Evolutionary conservation across 1,140 invertebrate genomes (phyloP).

Genomic region (Leptoteleia sp.): DNA sequence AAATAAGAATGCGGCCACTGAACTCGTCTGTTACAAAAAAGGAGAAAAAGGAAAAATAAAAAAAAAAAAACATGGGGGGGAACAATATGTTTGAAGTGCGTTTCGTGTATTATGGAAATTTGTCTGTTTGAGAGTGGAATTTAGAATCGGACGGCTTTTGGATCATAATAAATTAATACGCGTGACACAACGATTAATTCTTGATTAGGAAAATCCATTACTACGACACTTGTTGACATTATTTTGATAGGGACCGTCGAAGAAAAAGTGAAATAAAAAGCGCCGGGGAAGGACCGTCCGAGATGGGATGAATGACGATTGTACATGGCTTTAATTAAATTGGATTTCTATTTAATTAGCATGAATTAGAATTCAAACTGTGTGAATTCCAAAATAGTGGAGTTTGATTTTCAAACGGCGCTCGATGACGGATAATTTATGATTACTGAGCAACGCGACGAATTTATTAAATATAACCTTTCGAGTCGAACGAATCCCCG

Average conservation of each 20-base stretch:
- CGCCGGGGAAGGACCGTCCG: no score
- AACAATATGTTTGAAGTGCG: slow-evolving; percentile 44
- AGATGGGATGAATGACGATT: slow-evolving; percentile 7
- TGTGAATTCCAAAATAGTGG: slow-evolving; percentile 1
- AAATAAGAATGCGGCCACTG: slow-evolving; percentile 53
- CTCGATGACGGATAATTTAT: slow-evolving; percentile 65
- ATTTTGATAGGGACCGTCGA: slow-evolving; percentile 5
- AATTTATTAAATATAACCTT: no score
- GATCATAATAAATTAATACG: slow-evolving; percentile 43
- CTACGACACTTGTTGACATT: slow-evolving; percentile 21
- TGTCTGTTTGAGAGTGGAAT: slow-evolving; percentile 24
- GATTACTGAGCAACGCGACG: slow-evolving; percentile 32
- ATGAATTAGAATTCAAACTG: slow-evolving; percentile 15
- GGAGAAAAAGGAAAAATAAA: no score
- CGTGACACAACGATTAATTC: slow-evolving; percentile 47
- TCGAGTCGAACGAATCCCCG: slow-evolving; percentile 37
- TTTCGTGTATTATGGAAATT: slow-evolving; percentile 55
- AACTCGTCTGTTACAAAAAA: slow-evolving; percentile 47
- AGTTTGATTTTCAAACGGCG: no score
- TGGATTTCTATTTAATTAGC: slow-evolving; percentile 10
- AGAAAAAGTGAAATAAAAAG: slow-evolving; percentile 1
- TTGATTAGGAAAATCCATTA: slow-evolving; percentile 57
- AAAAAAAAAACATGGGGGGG: no score
- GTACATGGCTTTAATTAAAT: not conserved
- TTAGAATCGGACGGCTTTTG: slow-evolving; percentile 8